A percentile compares a stretch with the other conserved stretches of the same genome.
Evolutionary conservation across 2,888 invertebrate species (phyloP).

Genomic region (Agriotes lineatus): DNA sequence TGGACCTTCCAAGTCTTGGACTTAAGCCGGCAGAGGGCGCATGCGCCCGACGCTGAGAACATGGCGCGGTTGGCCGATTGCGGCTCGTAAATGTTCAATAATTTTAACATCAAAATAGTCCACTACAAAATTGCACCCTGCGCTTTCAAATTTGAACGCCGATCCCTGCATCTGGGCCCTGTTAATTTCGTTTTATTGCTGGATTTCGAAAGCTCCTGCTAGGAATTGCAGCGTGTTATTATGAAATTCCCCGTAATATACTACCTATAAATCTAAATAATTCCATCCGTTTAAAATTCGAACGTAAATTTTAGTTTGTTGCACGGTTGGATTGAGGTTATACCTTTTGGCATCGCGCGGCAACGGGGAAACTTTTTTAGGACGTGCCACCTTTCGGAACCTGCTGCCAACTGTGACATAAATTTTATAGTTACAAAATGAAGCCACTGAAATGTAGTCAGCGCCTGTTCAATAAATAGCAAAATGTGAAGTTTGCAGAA

Average conservation of each 20-base stretch:
- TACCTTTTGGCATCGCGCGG: constrained; percentile 12
- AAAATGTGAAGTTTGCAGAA: too few relatives aligned
- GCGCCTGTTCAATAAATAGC: too few relatives aligned
- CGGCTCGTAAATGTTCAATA: constrained; percentile 51
- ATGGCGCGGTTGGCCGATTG: constrained; percentile 40
- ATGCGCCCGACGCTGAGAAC: constrained; percentile 31
- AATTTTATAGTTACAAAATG: neutral
- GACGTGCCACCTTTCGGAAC: neutral
- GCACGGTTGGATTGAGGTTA: constrained; percentile 6
- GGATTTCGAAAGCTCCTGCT: constrained; percentile 10
- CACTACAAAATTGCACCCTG: constrained; percentile 49
- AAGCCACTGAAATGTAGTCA: too few relatives aligned
- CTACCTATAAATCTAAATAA: constrained; percentile 36
- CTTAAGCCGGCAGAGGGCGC: constrained; percentile 32
- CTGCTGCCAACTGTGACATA: neutral
- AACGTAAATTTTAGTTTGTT: constrained; percentile 25
- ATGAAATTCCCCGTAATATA: constrained; percentile 36
- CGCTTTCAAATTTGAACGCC: constrained; percentile 27
- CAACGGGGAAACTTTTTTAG: neutral
- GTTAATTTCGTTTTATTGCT: constrained; percentile 24
- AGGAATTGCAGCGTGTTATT: constrained; percentile 29
- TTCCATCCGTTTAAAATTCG: neutral
- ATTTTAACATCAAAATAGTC: constrained; percentile 47
- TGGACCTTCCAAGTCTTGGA: constrained; percentile 46
- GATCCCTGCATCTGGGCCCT: constrained; percentile 29